A percentile compares a stretch with the other conserved stretches of the same genome.
These are phyloP conservation scores for Drosophila chauvacae DNA, from an alignment of 1,140 invertebrate species.

Conservation along the genomic window DNA sequence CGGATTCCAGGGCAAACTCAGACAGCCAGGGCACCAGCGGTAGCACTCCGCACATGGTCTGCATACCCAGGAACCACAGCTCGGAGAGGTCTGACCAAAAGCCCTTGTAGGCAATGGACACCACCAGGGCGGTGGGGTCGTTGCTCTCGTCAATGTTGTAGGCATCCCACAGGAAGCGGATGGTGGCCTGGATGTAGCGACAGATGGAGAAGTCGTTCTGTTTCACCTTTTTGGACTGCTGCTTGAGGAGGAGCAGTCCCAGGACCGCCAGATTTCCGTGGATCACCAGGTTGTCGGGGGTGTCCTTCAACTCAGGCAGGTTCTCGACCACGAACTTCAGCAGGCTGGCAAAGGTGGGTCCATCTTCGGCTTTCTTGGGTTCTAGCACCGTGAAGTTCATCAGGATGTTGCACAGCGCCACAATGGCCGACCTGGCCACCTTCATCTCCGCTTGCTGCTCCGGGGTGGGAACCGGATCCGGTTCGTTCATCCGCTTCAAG, in stretches of 20 bases:
- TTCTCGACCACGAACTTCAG: slow-evolving; percentile 94
- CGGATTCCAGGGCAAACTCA: slow-evolving; percentile 95
- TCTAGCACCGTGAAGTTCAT: slow-evolving; percentile 97
- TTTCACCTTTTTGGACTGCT: slow-evolving; percentile 91
- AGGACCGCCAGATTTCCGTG: slow-evolving; percentile 93
- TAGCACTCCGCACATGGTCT: slow-evolving; percentile 93
- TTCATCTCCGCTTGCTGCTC: slow-evolving; percentile 91
- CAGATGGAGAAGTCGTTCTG: slow-evolving; percentile 95
- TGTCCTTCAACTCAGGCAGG: slow-evolving; percentile 92
- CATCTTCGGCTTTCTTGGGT: slow-evolving; percentile 91
- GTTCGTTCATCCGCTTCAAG: slow-evolving; percentile 89
- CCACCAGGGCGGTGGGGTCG: slow-evolving; percentile 91
- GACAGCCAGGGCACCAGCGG: slow-evolving; percentile 94
- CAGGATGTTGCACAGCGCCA: slow-evolving; percentile 94
- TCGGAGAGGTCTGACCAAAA: slow-evolving; percentile 95
- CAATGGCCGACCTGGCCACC: slow-evolving; percentile 92
- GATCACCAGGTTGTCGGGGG: slow-evolving; percentile 92
- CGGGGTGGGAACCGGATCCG: slow-evolving; percentile 90
- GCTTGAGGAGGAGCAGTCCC: slow-evolving; percentile 92
- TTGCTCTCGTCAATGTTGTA: slow-evolving; percentile 94
- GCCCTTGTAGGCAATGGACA: slow-evolving; percentile 93
- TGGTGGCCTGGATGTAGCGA: slow-evolving; percentile 93
- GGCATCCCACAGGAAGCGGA: slow-evolving; percentile 96
- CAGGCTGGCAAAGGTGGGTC: slow-evolving; percentile 90
- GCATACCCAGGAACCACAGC: slow-evolving; percentile 97